Base-by-base conservation (phyloP, 2,888 invertebrate species). In the Patella pellucida region DNA sequence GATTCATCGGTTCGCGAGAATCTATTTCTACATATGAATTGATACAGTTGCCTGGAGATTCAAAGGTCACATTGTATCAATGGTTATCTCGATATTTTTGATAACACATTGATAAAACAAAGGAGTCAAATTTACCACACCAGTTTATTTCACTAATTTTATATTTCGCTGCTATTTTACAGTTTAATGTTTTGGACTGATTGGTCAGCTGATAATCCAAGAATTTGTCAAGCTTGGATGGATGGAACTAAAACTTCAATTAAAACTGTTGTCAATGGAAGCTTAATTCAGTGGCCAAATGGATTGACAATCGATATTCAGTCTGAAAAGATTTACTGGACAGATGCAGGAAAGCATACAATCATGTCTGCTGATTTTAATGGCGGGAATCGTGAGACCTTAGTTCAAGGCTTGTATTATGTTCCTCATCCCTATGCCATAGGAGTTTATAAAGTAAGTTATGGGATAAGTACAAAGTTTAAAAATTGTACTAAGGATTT, bases 371-470 rank as follows among this genome's bases (percentile, higher is more conserved):
- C 95, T 0, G 94, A 95, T 89, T 91, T 95, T 68, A 93, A 95
- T 83, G 96, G 96, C 0, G 92, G 92, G 67, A 89, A 92, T 76
- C 67, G 75, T 16, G 70, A 52, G 11, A 90, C 95, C 15, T 92
- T 93, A 79, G 93, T 94, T 76, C 93, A 94, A 76, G 89, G 89
- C 77, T 83, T 86, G 72, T 72, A 73, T 41, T 73, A 94, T 69
- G 94, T 95, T 0, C 93, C 94, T 0, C 96, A 96, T 92, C 96
- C 96, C 7, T 97, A 96, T 87, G 95, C 96, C 0, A 94, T 97
- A 0, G 95, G 95, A 0, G 94, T 97, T 0, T 94, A 95, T 86
- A 97, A 97, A 90, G 90, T 89, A 77, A 69, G 70, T 51, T 56
- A 41, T 41, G 7, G 41, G 41, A 41, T 41, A 41, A 9, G 41